Evolutionary conservation across 1,140 invertebrate genomes (phyloP).

Genomic region (Pectinophora gossypiella): DNA sequence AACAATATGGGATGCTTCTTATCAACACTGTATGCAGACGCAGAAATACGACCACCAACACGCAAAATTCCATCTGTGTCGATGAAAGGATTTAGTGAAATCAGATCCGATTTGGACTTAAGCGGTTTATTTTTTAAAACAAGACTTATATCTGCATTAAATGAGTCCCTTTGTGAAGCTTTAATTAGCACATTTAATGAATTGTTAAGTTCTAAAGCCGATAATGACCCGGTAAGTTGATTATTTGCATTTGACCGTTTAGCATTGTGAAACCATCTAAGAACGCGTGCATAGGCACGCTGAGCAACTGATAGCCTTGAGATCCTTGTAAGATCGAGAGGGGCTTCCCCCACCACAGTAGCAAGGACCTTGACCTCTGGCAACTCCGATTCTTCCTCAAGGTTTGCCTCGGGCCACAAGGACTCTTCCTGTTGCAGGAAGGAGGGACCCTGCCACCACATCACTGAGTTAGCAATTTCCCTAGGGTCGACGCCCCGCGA

Average conservation of each 20-base stretch:
- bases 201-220: not conserved
- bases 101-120: not conserved
- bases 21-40: not conserved
- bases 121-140: not conserved
- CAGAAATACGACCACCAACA: not conserved
- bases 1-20: slow-evolving; percentile 1
- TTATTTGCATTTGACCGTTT: not conserved
- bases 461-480: not conserved
- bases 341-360: not conserved
- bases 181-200: not conserved
- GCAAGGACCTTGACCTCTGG: not conserved
- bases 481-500: not conserved
- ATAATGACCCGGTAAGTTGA: not conserved
- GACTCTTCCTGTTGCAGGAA: not conserved
- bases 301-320: no score
- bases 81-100: slow-evolving; percentile 5
- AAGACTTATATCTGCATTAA: not conserved
- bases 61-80: not conserved
- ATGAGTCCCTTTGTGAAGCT: not conserved
- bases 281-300: not conserved
- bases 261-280: slow-evolving; percentile 1
- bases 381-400: not conserved
- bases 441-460: not conserved
- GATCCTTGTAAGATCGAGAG: no score
- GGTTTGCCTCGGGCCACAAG: not conserved